Conservation (phyloP, 2,888 invertebrate species). For the Campoplex capitator region DNA sequence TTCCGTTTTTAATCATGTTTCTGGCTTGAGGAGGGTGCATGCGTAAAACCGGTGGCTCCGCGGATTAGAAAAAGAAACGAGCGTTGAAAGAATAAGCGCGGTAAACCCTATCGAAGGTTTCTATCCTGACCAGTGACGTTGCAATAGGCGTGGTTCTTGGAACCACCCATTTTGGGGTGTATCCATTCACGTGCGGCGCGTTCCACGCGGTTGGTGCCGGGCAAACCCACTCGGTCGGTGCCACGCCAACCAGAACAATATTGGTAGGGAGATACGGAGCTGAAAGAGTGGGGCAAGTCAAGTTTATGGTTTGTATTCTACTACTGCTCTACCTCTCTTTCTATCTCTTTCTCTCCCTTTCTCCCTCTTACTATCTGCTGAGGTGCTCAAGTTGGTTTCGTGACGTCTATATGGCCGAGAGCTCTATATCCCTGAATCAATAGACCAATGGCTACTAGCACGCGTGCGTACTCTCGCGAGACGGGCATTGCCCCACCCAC, state of each 20-base stretch:
- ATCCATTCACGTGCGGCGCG: constrained; percentile 59
- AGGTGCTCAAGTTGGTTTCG: not conserved
- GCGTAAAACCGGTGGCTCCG: constrained; percentile 55
- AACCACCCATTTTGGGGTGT: constrained; percentile 43
- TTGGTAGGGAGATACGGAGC: constrained; percentile 8
- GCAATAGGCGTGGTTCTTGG: constrained; percentile 47
- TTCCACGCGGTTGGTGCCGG: constrained; percentile 46
- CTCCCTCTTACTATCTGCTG: not conserved
- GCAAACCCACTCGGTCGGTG: constrained; percentile 27
- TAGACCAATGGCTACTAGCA: constrained; percentile 82
- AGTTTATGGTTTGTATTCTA: constrained; percentile 9
- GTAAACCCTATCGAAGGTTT: not conserved
- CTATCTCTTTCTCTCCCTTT: not conserved
- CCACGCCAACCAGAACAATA: constrained; percentile 24
- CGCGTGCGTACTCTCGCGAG: constrained; percentile 79
- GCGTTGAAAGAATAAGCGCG: not conserved
- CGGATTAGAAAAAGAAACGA: not conserved
- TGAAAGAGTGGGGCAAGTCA: constrained; percentile 16
- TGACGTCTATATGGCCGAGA: constrained; percentile 31
- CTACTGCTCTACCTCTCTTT: not conserved
- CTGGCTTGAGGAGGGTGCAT: constrained; percentile 21
- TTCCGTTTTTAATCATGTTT: constrained; percentile 2
- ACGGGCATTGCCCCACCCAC: constrained; percentile 77
- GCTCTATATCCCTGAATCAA: constrained; percentile 75
- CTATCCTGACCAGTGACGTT: constrained; percentile 39